Base-by-base conservation (phyloP, 2,797 vertebrate genomes). In the Lacerta bilineata region DNA sequence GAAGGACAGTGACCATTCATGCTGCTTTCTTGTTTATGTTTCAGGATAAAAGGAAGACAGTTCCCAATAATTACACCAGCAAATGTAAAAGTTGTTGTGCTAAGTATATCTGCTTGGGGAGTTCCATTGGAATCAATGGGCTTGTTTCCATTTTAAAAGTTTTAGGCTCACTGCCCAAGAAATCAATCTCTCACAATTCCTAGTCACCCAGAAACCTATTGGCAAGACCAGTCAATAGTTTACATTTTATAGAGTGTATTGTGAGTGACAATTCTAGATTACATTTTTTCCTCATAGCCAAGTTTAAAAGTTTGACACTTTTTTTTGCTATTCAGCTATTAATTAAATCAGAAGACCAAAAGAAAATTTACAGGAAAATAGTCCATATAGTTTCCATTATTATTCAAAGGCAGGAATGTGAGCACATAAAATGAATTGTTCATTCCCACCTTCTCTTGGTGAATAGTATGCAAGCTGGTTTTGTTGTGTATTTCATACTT, bases 401-500 rank as follows among this genome's bases (percentile, higher is more conserved):
- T 89, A 79, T 74, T 74, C 13, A 59, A 18, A 93, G 18, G 82
- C 82, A 18, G 39, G 20, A 8, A 33, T 50, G 9, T 86, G 13
- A 61, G 33, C n/a, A 77, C 87, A 89, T 80, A 91, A 94, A 90
- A 2, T 39, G n/a, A 3, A 18, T 50, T 90, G 88, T 64, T 86
- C 29, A 50, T 23, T 81, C 78, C 81, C 80, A 41, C 78, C 86
- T 68, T 46, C 75, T 82, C 85, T 84, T 88, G 90, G 88, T 93
- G 91, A 88, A 83, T 43, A 89, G 80, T 46, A 84, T 9, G 36
- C 50, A 85, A 80, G 94, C 82, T 92, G 93, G 83, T 87, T 94
- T 91, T 92, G 87, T 87, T 92, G 92, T 86, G 94, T 88, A 84
- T 96, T 96, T 93, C 94, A 94, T 91, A 95, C 95, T 96, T 96